phyloP scores from a whole-genome alignment of 2,113 vertebrate genomes.

The Saimiri boliviensis region DNA sequence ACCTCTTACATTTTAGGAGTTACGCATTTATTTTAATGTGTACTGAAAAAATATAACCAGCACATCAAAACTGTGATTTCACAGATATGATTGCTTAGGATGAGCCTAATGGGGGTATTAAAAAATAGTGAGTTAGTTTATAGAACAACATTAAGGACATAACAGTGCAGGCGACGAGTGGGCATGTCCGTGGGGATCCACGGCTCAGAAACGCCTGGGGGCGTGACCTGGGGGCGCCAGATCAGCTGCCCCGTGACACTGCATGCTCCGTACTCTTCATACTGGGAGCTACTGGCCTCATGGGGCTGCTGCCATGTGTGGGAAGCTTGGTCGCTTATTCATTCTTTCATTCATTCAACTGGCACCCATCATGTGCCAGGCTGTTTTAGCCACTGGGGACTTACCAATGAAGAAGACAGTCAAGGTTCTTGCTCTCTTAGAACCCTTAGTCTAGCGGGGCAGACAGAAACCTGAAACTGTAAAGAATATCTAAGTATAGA shows the following conservation, averaged over 20 bases:
- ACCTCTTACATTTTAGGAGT: slow-evolving; percentile 49
- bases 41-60: slow-evolving; percentile 58
- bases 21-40: slow-evolving; percentile 67
- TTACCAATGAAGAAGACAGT: not conserved
- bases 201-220: not conserved
- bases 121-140: slow-evolving; percentile 51
- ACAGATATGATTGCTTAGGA: slow-evolving; percentile 56
- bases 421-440: not conserved
- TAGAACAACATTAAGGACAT: not conserved
- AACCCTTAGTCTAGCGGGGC: not conserved
- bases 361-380: not conserved
- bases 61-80: slow-evolving; percentile 65
- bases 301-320: not conserved
- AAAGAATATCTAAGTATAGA: not conserved
- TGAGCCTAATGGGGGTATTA: not conserved
- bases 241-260: too few relatives aligned
- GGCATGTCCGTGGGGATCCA: not conserved
- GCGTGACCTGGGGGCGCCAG: not conserved
- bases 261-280: not conserved
- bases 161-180: not conserved
- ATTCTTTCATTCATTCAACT: not conserved
- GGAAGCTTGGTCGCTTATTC: not conserved
- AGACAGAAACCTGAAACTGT: not conserved
- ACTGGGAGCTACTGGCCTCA: not conserved
- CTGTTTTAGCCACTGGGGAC: not conserved